Base-by-base conservation (phyloP, 2,888 invertebrate genomes). In the Oconnorella tubifera region DNA sequence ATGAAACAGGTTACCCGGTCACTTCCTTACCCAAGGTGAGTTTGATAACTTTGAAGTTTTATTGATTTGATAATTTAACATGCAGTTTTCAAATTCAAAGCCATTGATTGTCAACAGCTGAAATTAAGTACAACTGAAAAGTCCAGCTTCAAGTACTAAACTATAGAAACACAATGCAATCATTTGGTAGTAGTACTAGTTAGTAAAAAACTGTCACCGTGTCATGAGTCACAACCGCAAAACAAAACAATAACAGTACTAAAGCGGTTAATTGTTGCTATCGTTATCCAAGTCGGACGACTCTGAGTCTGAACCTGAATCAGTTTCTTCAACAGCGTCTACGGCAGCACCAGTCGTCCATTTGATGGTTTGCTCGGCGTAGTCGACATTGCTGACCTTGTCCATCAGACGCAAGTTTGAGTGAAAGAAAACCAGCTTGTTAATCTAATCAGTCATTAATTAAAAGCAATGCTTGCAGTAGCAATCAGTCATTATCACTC, bases 51-150 rank as follows among this genome's bases (percentile, higher is more conserved):
- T 40, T 40, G 40, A 40, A 40, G 40, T 40, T 19, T 40, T 10
- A 40, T 40, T 40, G 40, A 40, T 40, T 40, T 40, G 40, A 40
- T 40, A 40, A 40, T 40, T 40, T 40, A 40, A 40, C 40, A 40
- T 40, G 40, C 40, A 40, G 40, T 40, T 40, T 40, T 40, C 40
- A 40, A 40, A 40, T 40, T 40, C 40, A 40, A 40, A 40, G 40
- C 40, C 40, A 40, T 40, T 40, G 40, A 40, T 40, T 40, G 40
- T 40, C 10, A 40, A 40, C 40, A 40, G 40, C 40, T 40, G 40
- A 40, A 40, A 40, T 40, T 40, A 40, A 40, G 40, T 40, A 40
- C 40, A 40, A 40, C 40, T 40, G 40, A 10, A 40, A 40, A 40
- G 40, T 40, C 40, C 40, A 40, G 19, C 40, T 40, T 40, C 40